Evolutionary conservation across 2,888 invertebrate species (phyloP).

Genomic region (Hyposoter didymator): DNA sequence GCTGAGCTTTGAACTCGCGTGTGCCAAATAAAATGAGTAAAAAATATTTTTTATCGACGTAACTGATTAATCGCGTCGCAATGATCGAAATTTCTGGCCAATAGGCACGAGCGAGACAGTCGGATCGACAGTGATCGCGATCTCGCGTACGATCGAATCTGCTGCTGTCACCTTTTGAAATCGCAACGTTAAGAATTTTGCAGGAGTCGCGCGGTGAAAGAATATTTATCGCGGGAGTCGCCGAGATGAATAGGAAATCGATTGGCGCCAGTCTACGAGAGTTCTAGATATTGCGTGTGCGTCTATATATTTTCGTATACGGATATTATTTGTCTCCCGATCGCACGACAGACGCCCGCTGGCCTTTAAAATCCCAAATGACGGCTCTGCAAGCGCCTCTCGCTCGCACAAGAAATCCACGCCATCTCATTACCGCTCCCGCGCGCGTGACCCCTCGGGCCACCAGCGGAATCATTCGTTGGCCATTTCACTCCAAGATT

Average conservation of each 20-base stretch:
- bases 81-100: constrained; percentile 32
- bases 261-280: constrained; percentile 46
- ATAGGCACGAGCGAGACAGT: constrained; percentile 13
- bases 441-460: constrained; percentile 13
- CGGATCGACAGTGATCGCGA: constrained; percentile 35
- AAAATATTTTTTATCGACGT: background rate
- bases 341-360: constrained; percentile 11
- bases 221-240: background rate
- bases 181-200: constrained; percentile 5
- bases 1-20: background rate
- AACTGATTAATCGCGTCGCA: constrained; percentile 45
- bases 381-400: background rate
- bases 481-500: background rate
- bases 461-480: background rate
- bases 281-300: constrained; percentile 5
- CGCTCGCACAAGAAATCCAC: background rate
- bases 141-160: constrained; percentile 52
- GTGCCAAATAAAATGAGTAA: background rate
- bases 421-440: background rate
- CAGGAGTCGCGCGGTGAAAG: constrained; percentile 7
- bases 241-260: constrained; percentile 51
- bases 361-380: constrained; percentile 44
- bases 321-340: background rate
- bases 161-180: constrained; percentile 54
- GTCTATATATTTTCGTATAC: background rate